phyloP scores from a whole-genome alignment of 1,140 invertebrate species.

The Adelges cooleyi region DNA sequence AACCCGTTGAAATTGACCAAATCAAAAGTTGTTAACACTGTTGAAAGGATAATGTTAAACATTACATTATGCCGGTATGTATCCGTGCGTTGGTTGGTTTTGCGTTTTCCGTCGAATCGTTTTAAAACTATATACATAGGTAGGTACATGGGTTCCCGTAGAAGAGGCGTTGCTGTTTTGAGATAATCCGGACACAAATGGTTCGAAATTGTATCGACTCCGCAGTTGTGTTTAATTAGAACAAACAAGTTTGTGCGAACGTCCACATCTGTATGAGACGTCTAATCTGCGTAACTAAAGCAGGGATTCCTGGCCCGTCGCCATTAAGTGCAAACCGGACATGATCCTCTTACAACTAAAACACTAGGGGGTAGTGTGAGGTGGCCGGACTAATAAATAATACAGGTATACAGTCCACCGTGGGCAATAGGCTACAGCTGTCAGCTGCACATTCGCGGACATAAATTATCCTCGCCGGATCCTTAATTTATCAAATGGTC shows the following conservation, averaged over 20 bases:
- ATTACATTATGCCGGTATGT: too few species aligned
- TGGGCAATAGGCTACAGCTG: slow-evolving; percentile 15
- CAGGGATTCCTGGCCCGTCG: slow-evolving; percentile 14
- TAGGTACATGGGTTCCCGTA: too few species aligned
- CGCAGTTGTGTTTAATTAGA: slow-evolving; percentile 24
- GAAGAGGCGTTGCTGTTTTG: too few species aligned
- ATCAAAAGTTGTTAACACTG: too few species aligned
- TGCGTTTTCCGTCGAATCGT: too few species aligned
- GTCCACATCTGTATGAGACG: slow-evolving; percentile 5
- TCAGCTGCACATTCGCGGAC: slow-evolving; percentile 22
- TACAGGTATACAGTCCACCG: slow-evolving; percentile 14
- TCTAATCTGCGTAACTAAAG: slow-evolving; percentile 27
- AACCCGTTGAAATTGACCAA: too few species aligned
- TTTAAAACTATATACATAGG: too few species aligned
- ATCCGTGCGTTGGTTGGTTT: too few species aligned
- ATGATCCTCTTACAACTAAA: slow-evolving; percentile 24
- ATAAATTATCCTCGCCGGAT: slow-evolving; percentile 19
- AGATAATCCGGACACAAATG: too few species aligned
- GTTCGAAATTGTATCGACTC: too few species aligned
- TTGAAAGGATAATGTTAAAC: too few species aligned
- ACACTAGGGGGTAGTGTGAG: background rate
- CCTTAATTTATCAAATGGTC: slow-evolving; percentile 27
- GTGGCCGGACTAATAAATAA: slow-evolving; percentile 8
- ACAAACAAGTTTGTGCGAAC: slow-evolving; percentile 16
- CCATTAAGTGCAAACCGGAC: slow-evolving; percentile 27